phyloP scores from a whole-genome alignment of 2,888 invertebrate genomes.

The Dromius quadrimaculatus region DNA sequence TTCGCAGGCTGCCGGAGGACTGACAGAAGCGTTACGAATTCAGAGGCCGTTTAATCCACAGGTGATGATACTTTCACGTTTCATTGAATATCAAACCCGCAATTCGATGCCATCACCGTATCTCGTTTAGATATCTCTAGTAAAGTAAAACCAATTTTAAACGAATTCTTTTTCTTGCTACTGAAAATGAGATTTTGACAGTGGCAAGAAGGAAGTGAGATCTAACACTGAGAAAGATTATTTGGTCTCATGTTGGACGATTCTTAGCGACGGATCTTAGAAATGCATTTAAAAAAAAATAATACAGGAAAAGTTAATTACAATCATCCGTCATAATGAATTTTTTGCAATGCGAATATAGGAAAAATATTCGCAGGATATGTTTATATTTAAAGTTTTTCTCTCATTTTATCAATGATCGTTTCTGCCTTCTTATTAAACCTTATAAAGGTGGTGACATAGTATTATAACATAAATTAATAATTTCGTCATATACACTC shows the following conservation, averaged over 20 bases:
- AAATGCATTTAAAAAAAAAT: too few species aligned
- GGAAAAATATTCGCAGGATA: too few species aligned
- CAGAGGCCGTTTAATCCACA: conserved; percentile 81
- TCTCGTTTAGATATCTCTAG: conserved; percentile 2
- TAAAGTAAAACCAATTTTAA: background rate
- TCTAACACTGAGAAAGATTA: background rate
- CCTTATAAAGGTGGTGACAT: too few species aligned
- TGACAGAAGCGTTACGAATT: conserved; percentile 80
- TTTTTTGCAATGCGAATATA: too few species aligned
- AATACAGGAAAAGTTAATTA: too few species aligned
- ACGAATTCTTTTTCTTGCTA: conserved; percentile 13
- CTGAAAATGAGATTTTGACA: conserved; percentile 34
- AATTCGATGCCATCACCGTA: background rate
- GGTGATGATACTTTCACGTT: conserved; percentile 66
- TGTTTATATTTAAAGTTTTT: too few species aligned
- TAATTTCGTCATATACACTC: too few species aligned
- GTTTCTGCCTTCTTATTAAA: too few species aligned
- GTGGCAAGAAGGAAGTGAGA: conserved; percentile 15
- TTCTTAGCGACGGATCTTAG: conserved; percentile 7
- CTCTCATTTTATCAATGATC: too few species aligned
- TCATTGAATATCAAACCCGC: conserved; percentile 20
- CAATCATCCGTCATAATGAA: too few species aligned
- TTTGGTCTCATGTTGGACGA: background rate
- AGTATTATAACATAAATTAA: too few species aligned
- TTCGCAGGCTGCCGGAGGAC: conserved; percentile 80